Percentiles rank a stretch among this genome's conserved stretches.
Conservation (phyloP, 2,113 vertebrate species). For the Passer domesticus region DNA sequence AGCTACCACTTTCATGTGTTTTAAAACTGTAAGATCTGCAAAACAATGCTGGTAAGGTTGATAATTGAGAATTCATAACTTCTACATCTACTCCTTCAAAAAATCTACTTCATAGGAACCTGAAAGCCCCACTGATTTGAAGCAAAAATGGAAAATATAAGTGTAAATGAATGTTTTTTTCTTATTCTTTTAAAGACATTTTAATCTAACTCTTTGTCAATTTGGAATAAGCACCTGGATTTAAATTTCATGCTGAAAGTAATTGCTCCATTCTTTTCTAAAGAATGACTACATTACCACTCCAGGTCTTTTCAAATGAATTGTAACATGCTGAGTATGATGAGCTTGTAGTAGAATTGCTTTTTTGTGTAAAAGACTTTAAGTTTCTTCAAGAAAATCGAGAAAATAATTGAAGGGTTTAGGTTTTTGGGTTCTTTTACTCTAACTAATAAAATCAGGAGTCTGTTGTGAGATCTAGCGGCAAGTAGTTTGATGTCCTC, state of each 20-base stretch:
- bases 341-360: neutral
- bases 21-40: neutral
- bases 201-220: neutral
- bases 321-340: neutral
- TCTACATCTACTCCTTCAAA: neutral
- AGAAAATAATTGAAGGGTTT: slow-evolving; percentile 52
- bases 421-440: neutral
- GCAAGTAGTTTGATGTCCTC: slow-evolving; percentile 85
- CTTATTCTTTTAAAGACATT: neutral
- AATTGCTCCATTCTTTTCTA: neutral
- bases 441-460: slow-evolving; percentile 82
- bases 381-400: slow-evolving; percentile 14
- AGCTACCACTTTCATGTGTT: neutral
- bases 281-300: neutral
- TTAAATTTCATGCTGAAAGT: neutral
- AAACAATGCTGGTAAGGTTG: neutral
- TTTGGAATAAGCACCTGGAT: neutral
- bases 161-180: neutral
- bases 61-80: neutral
- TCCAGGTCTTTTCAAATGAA: neutral
- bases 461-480: slow-evolving; percentile 77
- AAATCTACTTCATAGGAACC: neutral
- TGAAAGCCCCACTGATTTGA: neutral
- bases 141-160: neutral
- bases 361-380: neutral